Evolutionary conservation across 1,140 invertebrate genomes (phyloP).

Genomic region (Drosophila yakuba): DNA sequence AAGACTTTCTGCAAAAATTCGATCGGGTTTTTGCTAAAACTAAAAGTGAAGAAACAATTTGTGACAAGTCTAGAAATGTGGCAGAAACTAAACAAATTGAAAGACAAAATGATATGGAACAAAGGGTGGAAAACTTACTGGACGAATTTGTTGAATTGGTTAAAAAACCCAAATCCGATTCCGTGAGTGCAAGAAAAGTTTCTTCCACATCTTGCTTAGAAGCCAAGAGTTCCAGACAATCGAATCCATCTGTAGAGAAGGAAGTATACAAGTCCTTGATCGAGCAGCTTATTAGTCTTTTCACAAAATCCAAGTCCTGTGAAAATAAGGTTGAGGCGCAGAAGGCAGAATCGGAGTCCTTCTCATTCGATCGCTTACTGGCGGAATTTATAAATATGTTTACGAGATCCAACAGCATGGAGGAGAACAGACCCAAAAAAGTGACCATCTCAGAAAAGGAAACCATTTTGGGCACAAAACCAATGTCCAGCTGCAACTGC

Average conservation of each 20-base stretch:
- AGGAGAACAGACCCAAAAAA: not conserved
- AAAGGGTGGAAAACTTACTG: not conserved
- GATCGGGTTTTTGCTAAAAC: not conserved
- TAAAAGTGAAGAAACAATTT: not conserved
- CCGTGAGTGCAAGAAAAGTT: not conserved
- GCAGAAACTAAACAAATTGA: not conserved
- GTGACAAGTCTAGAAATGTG: not conserved
- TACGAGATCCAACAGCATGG: not conserved
- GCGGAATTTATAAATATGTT: constrained; percentile 2
- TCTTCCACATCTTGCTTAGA: not conserved
- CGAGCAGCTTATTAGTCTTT: constrained; percentile 6
- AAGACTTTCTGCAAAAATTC: constrained; percentile 11
- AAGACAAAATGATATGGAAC: not conserved
- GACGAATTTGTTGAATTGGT: not conserved
- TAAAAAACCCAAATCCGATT: not conserved
- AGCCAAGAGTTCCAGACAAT: too few species aligned
- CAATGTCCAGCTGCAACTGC: not conserved
- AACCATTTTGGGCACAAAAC: not conserved
- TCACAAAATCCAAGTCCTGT: not conserved
- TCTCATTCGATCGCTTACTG: constrained; percentile 8
- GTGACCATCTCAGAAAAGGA: not conserved
- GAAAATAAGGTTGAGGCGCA: too few species aligned
- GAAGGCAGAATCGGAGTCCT: not conserved
- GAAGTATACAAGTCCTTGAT: constrained; percentile 13
- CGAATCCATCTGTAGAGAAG: constrained; percentile 2